Evolutionary conservation across 2,113 vertebrate genomes (phyloP), one percentile per base, ranked within the genome.

Genomic region (Brachyhypopomus gauderio): DNA sequence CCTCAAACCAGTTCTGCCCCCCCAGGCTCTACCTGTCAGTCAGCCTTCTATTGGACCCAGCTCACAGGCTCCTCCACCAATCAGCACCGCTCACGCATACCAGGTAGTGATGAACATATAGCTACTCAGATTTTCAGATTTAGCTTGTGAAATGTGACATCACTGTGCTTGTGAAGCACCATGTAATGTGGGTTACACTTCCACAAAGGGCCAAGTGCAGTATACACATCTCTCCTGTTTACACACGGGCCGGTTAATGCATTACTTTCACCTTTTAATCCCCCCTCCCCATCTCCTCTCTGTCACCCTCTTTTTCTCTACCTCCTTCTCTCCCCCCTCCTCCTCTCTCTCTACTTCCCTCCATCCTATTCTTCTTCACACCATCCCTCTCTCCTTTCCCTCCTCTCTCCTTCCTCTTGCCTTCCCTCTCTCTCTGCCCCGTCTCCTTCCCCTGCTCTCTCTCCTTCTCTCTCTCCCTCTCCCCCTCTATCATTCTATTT

Each of bases 1-100:
- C 2, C 89, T 94, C 12, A 97, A 97, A 85, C 94, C 96, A 9
- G 90, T 94, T 0, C 87, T 81, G 41, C 94, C 6, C 1, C 92
- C 2, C 56, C 91, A 91, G 80, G 23, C 86, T 1, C 67, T 89
- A 77, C 25, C 88, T 59, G 84, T 79, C 85, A 89, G 36, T 78
- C 92, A 90, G 80, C 60, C 91, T 86, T 73, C 66, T 5, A 60
- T 91, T 25, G 86, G 77, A 16, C 83, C 86, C 58, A n/a, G 85
- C 17, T 36, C 94, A 0, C 89, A 95, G 2, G 88, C 93, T 11
- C 87, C 93, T 0, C 86, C 92, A 0, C 85, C 88, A 83, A 90
- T 92, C 38, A 92, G 83, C 86, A 23, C 90, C 4, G 2, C 78
- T 41, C 90, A 90, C 75, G 67, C 83, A 71, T 92, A 91, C 79